Evolutionary conservation across 2,113 vertebrate genomes (phyloP).

Genomic region (Atlantisia rogersi): DNA sequence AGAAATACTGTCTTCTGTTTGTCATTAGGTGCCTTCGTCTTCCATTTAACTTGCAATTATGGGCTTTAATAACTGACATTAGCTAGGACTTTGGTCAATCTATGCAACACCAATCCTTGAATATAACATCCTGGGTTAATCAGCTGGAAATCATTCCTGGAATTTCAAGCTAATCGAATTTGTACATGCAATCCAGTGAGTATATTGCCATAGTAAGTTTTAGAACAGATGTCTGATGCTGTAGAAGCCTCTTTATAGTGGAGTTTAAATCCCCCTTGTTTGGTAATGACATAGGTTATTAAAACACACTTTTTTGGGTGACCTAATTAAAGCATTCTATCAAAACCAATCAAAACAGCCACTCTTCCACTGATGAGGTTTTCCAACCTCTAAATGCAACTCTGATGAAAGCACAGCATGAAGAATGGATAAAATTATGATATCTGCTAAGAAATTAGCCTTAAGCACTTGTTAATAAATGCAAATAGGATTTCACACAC

Average conservation of each 20-base stretch:
- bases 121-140: conserved; percentile 75
- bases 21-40: conserved; percentile 64
- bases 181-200: conserved; percentile 58
- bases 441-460: conserved; percentile 68
- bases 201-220: conserved; percentile 70
- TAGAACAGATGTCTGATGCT: conserved; percentile 69
- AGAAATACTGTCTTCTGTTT: conserved; percentile 60
- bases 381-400: conserved; percentile 20
- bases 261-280: conserved; percentile 66
- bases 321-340: conserved; percentile 72
- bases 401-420: conserved; percentile 59
- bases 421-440: conserved; percentile 70
- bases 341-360: conserved; percentile 62
- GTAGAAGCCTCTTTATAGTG: conserved; percentile 50
- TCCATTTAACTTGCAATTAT: conserved; percentile 72
- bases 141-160: conserved; percentile 75
- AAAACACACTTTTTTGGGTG: conserved; percentile 65
- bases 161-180: conserved; percentile 78
- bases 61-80: conserved; percentile 71
- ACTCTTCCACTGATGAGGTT: conserved; percentile 9
- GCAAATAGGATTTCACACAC: conserved; percentile 74
- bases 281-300: conserved; percentile 67
- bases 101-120: conserved; percentile 65
- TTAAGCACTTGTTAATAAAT: conserved; percentile 70
- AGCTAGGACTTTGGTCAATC: conserved; percentile 72